These are phyloP conservation scores for Lepidocyrtinus sp. DNA, from an alignment of 2,888 invertebrate genomes.

Conservation along the genomic window DNA sequence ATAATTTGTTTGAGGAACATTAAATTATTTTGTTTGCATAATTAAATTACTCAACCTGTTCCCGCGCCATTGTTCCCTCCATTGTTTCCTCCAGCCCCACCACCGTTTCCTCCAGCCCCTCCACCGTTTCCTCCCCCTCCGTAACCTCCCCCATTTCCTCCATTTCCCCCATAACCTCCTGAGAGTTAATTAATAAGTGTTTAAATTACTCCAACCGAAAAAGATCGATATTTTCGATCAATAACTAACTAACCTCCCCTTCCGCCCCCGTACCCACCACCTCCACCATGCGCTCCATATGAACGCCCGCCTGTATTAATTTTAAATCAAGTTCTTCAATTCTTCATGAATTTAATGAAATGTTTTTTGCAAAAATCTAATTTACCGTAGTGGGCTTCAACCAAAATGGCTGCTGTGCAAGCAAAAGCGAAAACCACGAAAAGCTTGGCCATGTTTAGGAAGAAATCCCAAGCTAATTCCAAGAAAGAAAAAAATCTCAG, in stretches of 20 bases:
- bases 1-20: neutral
- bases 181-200: no score
- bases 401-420: neutral
- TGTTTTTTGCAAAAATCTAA: no score
- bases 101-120: neutral
- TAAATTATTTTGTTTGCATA: neutral
- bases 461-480: neutral
- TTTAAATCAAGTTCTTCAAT: no score
- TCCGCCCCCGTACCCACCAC: neutral
- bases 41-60: neutral
- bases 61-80: neutral
- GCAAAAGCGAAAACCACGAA: neutral
- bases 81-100: slow-evolving; percentile 1
- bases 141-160: neutral
- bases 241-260: no score
- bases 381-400: neutral
- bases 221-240: no score
- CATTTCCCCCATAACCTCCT: neutral
- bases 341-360: no score
- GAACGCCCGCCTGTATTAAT: no score
- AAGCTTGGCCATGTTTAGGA: neutral
- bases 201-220: no score
- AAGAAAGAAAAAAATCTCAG: neutral
- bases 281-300: neutral
- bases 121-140: neutral